Base-by-base conservation (phyloP, 2,797 vertebrate species). In the Manis crassicaudata region DNA sequence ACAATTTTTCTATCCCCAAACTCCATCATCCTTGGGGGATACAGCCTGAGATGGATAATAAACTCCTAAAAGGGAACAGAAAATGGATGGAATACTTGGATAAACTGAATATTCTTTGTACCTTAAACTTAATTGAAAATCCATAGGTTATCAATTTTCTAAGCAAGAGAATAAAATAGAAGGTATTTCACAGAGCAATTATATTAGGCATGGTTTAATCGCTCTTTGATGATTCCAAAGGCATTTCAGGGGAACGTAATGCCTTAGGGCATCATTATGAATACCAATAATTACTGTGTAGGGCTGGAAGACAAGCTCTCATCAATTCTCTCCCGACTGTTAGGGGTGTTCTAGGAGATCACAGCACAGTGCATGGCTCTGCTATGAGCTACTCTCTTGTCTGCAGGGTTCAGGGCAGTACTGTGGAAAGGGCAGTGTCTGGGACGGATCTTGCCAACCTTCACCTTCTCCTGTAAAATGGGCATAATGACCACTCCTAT, bases 91-190 rank as follows among this genome's bases (percentile, higher is more conserved):
- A 52, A 63, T 73, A 73, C 67, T 84, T 50, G 54, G 7, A 76
- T 84, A 94, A 96, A 95, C 60, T 29, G 90, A 95, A 96, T 85
- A 79, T 75, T 96, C 95, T 86, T 81, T 2, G 46, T 70, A 94
- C 92, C 90, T 93, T 90, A 21, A 86, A 90, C 88, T 96, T 95
- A 97, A 97, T 92, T 90, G 96, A 97, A 97, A 96, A 97, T 96
- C 97, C 85, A 90, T 95, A 94, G 90, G 77, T 92, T 95, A 95
- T 96, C 95, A 88, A 96, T 93, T 96, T 95, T 96, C 80, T 25
- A 65, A 92, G 96, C 68, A 85, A 54, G 92, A 83, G 96, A 88
- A 86, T 92, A 77, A 92, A 95, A 94, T 20, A 94, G 91, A 68
- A 96, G 84, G 63, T 88, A 40, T 96, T 93, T 93, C 89, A 95